Percentiles rank a stretch among this genome's conserved stretches.
Evolutionary conservation across 2,888 invertebrate species (phyloP).

Genomic region (Dendrolimus pini): DNA sequence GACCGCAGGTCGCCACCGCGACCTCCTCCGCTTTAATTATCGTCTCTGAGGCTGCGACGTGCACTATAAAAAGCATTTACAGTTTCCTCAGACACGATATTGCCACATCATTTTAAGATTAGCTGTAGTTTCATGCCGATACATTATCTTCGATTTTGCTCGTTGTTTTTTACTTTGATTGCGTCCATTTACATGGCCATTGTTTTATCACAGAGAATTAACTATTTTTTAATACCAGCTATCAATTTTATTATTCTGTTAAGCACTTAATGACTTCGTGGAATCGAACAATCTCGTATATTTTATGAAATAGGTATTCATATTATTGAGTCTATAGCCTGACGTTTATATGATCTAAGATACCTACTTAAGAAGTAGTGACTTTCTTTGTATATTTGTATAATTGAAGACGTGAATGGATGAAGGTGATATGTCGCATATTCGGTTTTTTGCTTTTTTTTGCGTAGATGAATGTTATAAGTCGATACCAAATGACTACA

Average conservation of each 20-base stretch:
- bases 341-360: too few species aligned
- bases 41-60: slow-evolving; percentile 34
- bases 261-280: slow-evolving; percentile 2
- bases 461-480: too few species aligned
- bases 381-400: too few species aligned
- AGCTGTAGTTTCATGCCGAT: slow-evolving; percentile 20
- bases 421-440: too few species aligned
- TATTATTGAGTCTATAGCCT: too few species aligned
- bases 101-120: neutral
- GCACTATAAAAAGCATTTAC: neutral
- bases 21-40: slow-evolving; percentile 35
- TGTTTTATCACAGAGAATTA: slow-evolving; percentile 52
- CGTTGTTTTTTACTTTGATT: slow-evolving; percentile 30
- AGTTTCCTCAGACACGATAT: neutral
- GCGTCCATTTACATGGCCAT: slow-evolving; percentile 36
- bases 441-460: too few species aligned
- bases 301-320: neutral
- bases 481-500: too few species aligned
- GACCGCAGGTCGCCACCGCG: slow-evolving; percentile 22
- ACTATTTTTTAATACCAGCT: slow-evolving; percentile 3
- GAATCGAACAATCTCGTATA: neutral
- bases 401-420: too few species aligned
- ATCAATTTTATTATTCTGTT: neutral
- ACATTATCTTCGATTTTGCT: slow-evolving; percentile 55
- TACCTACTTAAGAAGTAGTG: too few species aligned